Evolutionary conservation across 2,888 invertebrate species (phyloP).

Genomic region (Pollenia labialis): DNA sequence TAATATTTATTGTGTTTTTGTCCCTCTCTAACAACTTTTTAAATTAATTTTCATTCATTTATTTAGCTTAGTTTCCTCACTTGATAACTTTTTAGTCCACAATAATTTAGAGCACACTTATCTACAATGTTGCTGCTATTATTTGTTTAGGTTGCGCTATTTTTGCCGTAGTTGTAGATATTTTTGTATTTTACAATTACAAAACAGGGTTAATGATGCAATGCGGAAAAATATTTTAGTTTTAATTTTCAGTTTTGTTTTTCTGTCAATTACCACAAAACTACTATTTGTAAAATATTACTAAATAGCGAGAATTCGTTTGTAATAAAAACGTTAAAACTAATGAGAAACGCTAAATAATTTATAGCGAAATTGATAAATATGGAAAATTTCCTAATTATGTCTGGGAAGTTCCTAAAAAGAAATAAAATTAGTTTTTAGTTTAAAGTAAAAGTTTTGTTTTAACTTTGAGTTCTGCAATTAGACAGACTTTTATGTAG

Average conservation of each 20-base stretch:
- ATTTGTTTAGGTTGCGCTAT: background rate
- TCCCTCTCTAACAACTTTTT: slow-evolving; percentile 21
- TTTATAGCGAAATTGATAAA: background rate
- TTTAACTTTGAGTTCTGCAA: too few relatives aligned
- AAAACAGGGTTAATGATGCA: slow-evolving; percentile 66
- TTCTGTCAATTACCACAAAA: slow-evolving; percentile 27
- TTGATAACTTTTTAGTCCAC: slow-evolving; percentile 40
- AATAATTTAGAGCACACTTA: slow-evolving; percentile 52
- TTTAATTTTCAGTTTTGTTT: background rate
- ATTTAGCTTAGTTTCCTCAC: slow-evolving; percentile 48
- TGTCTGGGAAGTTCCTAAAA: background rate
- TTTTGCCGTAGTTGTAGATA: slow-evolving; percentile 12
- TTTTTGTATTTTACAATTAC: slow-evolving; percentile 37
- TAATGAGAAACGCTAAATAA: slow-evolving; percentile 10
- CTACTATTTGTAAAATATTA: slow-evolving; percentile 7
- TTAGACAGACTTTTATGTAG: too few relatives aligned
- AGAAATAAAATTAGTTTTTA: too few relatives aligned
- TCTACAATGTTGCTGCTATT: slow-evolving; percentile 20
- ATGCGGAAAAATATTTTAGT: slow-evolving; percentile 61
- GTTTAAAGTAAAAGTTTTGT: too few relatives aligned
- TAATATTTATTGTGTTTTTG: slow-evolving; percentile 35
- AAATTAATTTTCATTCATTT: slow-evolving; percentile 38
- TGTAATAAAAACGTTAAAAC: slow-evolving; percentile 3
- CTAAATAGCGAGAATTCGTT: background rate
- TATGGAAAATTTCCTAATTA: background rate